These are phyloP conservation scores for Antedon mediterranea DNA, from an alignment of 53 echinoderm and acorn worm species.

Conservation along the genomic window DNA sequence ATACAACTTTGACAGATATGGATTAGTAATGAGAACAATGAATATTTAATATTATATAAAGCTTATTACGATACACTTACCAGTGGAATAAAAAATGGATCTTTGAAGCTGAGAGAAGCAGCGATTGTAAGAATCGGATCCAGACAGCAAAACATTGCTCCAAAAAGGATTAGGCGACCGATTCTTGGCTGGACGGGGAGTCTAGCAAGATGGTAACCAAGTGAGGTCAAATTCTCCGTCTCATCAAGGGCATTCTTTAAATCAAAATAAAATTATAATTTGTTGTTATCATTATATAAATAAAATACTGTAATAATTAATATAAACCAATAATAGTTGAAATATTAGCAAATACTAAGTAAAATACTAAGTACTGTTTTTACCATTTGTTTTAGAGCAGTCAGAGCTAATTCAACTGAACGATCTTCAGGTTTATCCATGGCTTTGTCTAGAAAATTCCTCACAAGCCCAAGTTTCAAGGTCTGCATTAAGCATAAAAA, in stretches of 20 bases:
- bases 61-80: no score
- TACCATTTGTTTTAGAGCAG: slow-evolving; percentile 66
- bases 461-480: slow-evolving; percentile 53
- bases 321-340: not conserved
- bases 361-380: not conserved
- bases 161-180: slow-evolving; percentile 91
- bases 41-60: no score
- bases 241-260: slow-evolving; percentile 92
- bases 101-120: slow-evolving; percentile 83
- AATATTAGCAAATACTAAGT: no score
- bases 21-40: not conserved
- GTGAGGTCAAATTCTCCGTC: slow-evolving; percentile 64
- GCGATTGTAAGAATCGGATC: slow-evolving; percentile 91
- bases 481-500: slow-evolving; percentile 14
- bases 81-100: slow-evolving; percentile 86
- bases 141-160: slow-evolving; percentile 98
- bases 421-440: slow-evolving; percentile 47
- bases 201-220: slow-evolving; percentile 85
- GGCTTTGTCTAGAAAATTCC: slow-evolving; percentile 63
- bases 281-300: not conserved
- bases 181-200: slow-evolving; percentile 86
- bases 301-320: no score
- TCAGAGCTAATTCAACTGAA: slow-evolving; percentile 50
- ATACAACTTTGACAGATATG: not conserved
- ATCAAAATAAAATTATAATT: not conserved